Conservation (phyloP, 2,113 vertebrate species). For the Gnathonemus echidnorhynchus region DNA sequence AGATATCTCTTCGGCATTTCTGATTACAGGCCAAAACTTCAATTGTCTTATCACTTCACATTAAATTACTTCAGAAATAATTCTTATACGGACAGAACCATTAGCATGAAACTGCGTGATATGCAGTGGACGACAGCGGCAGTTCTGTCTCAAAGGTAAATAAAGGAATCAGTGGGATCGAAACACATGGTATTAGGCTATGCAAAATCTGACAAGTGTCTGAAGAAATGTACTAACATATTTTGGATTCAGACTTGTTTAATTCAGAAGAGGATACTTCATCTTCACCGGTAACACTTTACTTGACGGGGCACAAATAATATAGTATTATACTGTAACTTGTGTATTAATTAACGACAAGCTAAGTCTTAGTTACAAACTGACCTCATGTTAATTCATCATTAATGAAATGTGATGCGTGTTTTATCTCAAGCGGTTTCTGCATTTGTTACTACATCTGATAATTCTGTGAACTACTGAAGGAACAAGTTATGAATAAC, state of each 20-base stretch:
- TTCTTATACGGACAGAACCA: neutral
- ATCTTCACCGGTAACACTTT: neutral
- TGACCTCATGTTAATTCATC: neutral
- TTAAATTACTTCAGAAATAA: neutral
- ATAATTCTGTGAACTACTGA: neutral
- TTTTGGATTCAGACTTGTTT: neutral
- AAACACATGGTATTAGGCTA: neutral
- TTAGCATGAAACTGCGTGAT: neutral
- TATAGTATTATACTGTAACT: neutral
- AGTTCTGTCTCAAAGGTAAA: neutral
- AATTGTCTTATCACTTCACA: neutral
- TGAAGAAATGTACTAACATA: neutral
- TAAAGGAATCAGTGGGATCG: neutral
- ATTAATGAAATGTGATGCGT: neutral
- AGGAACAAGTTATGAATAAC: neutral
- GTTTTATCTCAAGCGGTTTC: neutral
- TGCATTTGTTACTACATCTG: neutral
- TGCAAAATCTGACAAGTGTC: neutral
- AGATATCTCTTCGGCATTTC: neutral
- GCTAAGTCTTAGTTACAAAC: neutral
- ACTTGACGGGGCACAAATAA: neutral
- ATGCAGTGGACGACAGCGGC: neutral
- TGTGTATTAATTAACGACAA: neutral
- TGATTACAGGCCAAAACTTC: neutral
- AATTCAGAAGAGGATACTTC: conserved; percentile 21